These are phyloP conservation scores for Girardinus metallicus DNA, from an alignment of 2,797 vertebrate species.

Conservation along the genomic window DNA sequence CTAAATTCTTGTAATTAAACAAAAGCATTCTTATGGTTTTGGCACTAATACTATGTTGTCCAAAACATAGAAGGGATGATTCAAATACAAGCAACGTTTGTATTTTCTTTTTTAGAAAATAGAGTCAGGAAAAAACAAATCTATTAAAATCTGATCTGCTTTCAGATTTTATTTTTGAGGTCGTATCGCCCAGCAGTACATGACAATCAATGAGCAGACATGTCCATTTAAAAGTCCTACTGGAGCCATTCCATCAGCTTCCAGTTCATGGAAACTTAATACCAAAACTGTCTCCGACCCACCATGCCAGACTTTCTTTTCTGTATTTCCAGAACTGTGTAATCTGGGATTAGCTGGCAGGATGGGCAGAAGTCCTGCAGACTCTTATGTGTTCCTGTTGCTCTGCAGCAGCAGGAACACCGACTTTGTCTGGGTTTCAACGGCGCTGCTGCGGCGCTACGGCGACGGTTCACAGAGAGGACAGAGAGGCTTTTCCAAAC, in stretches of 20 bases:
- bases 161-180: background rate
- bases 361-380: conserved; percentile 36
- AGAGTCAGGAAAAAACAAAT: background rate
- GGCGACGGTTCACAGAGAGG: conserved; percentile 48
- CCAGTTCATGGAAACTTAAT: conserved; percentile 15
- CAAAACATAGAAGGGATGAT: too few relatives aligned
- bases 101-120: background rate
- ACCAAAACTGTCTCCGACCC: conserved; percentile 13
- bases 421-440: conserved; percentile 8
- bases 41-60: too few relatives aligned
- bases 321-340: conserved; percentile 31
- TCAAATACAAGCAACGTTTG: background rate
- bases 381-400: conserved; percentile 42
- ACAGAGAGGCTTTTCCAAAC: conserved; percentile 35
- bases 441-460: conserved; percentile 12
- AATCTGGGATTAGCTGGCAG: conserved; percentile 53
- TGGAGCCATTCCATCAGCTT: background rate
- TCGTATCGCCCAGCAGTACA: background rate
- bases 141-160: background rate
- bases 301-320: conserved; percentile 20
- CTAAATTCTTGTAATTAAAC: background rate
- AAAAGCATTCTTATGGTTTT: background rate
- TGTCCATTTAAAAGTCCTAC: background rate
- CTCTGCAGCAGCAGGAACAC: conserved; percentile 36
- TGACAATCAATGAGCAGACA: background rate